Base-by-base conservation (phyloP, 2,888 invertebrate genomes). In the Hypena proboscidalis region DNA sequence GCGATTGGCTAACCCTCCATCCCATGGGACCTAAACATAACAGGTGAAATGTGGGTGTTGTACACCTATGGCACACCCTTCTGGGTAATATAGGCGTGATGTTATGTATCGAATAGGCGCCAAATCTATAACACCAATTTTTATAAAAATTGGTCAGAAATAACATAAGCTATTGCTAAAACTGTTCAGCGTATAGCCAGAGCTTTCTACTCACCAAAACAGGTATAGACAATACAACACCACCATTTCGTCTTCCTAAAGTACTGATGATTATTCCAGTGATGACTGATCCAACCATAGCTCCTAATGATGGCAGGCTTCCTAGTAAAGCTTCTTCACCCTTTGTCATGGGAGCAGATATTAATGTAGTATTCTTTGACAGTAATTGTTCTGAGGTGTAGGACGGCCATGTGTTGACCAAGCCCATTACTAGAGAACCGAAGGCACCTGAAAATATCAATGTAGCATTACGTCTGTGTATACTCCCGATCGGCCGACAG, bases 191-290 rank as follows among this genome's bases (percentile, higher is more conserved):
- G n/a, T n/a, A n/a, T n/a, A n/a, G n/a, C n/a, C n/a, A n/a, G n/a
- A n/a, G n/a, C n/a, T n/a, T 7, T 14, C 3, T n/a, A 70, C 83
- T 77, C 49, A 90, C 89, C 59, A 81, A 64, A 54, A 87, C 86
- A 0, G 94, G 94, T 1, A 93, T 31, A 0, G 89, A 79, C 0
- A 93, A 71, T 22, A 71, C 0, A 0, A 83, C 25, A 0, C 74
- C 59, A 9, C 68, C 66, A 3, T 68, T 55, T 38, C 76, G 83
- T 20, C 84, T 54, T 0, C 84, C 85, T 3, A 80, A 34, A 3
- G 48, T 57, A 14, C 83, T 82, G 21, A 85, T 29, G 4, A 79
- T 27, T 3, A 47, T 58, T 0, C 78, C 76, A 1, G 63, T 60
- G 0, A 74, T 39, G 0, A 78, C 80, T 0, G 78, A 80, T 6